A percentile compares a stretch with the other conserved stretches of the same genome.
phyloP scores from a whole-genome alignment of 2,797 vertebrate genomes.

The Mormyrops boulengeri region DNA sequence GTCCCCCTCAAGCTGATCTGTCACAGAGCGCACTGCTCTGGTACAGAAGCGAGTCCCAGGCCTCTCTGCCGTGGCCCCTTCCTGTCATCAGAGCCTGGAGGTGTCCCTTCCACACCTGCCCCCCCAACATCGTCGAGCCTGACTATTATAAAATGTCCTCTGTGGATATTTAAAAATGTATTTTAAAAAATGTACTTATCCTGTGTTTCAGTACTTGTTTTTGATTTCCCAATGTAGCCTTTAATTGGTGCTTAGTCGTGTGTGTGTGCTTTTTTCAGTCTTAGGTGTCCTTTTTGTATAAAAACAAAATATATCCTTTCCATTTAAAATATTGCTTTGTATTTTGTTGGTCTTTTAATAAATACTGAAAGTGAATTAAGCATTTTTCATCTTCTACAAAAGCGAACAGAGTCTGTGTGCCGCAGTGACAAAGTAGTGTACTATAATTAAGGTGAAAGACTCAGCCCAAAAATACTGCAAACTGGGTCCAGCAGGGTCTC shows the following conservation, averaged over 20 bases:
- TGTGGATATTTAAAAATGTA: slow-evolving; percentile 10
- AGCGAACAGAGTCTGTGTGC: background rate
- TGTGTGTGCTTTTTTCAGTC: slow-evolving; percentile 32
- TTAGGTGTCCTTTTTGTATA: slow-evolving; percentile 23
- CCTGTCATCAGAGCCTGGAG: background rate
- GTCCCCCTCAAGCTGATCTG: background rate
- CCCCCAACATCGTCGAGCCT: slow-evolving; percentile 1
- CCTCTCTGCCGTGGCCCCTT: background rate
- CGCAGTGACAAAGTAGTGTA: background rate
- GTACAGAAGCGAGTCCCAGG: background rate
- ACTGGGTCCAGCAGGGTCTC: background rate
- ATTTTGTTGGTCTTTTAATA: slow-evolving; percentile 58
- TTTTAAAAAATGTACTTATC: slow-evolving; percentile 22
- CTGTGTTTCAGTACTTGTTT: background rate
- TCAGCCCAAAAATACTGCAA: background rate
- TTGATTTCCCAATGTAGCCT: slow-evolving; percentile 35
- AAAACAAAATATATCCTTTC: slow-evolving; percentile 26
- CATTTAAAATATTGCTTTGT: slow-evolving; percentile 48
- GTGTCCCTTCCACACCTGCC: background rate
- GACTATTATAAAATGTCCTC: slow-evolving; percentile 36
- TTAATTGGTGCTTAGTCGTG: slow-evolving; percentile 37
- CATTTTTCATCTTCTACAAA: background rate
- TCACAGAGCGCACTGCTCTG: background rate
- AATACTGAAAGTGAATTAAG: slow-evolving; percentile 29
- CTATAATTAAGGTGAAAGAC: background rate